These are phyloP conservation scores for Morbakka virulenta DNA, from an alignment of 30 jellyfish, hydroid and myxozoan species.

Conservation along the genomic window DNA sequence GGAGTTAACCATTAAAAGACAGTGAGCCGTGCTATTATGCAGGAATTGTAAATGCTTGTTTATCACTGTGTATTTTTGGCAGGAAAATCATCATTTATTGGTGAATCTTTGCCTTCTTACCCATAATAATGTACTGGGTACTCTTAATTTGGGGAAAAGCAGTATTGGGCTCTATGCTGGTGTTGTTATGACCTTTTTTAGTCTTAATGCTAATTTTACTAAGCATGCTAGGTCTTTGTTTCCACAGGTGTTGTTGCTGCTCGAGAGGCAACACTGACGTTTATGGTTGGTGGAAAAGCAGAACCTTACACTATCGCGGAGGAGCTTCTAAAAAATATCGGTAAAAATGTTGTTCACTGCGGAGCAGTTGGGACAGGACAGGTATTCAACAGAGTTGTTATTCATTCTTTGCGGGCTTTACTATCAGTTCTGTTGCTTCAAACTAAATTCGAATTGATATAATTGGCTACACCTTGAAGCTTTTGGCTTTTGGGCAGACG, in stretches of 20 bases:
- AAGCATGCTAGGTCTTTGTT: not conserved
- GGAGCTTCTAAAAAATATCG: conserved; percentile 60
- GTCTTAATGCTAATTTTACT: too few species aligned
- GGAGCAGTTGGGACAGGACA: conserved; percentile 99
- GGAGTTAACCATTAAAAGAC: too few species aligned
- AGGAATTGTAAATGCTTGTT: too few species aligned
- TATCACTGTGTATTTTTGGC: too few species aligned
- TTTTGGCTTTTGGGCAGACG: too few species aligned
- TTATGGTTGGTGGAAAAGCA: conserved; percentile 95
- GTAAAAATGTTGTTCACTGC: conserved; percentile 96
- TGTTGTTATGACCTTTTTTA: too few species aligned
- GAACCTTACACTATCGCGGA: conserved; percentile 72
- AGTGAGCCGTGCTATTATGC: too few species aligned
- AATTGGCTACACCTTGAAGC: not conserved
- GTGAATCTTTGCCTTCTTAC: too few species aligned
- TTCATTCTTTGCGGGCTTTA: not conserved
- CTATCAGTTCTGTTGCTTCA: not conserved
- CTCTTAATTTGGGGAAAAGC: too few species aligned
- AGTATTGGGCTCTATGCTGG: too few species aligned
- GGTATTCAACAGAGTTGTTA: conserved; percentile 38
- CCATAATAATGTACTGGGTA: too few species aligned
- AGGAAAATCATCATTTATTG: too few species aligned
- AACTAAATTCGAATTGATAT: not conserved
- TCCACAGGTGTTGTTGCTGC: conserved; percentile 97
- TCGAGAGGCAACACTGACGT: conserved; percentile 88